These are phyloP conservation scores for Papilio protenor DNA, from an alignment of 2,888 invertebrate species.

Conservation along the genomic window DNA sequence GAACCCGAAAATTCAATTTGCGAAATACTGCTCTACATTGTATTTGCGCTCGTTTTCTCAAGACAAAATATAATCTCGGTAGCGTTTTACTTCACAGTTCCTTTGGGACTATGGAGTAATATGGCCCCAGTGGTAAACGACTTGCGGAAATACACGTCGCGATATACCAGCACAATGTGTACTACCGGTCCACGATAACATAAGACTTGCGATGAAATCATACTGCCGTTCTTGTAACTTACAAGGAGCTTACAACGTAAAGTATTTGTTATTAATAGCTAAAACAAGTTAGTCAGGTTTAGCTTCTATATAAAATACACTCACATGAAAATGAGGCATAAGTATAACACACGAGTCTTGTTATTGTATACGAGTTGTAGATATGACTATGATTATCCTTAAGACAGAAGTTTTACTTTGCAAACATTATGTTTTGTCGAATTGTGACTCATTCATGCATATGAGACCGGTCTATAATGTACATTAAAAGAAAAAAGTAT, in stretches of 20 bases:
- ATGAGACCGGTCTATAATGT: background rate
- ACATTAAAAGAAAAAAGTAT: background rate
- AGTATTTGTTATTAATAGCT: background rate
- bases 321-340: background rate
- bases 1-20: background rate
- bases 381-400: background rate
- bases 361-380: background rate
- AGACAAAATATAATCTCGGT: constrained; percentile 12
- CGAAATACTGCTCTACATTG: background rate
- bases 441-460: background rate
- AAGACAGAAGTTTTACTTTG: background rate
- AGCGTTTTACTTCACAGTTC: constrained; percentile 9
- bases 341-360: background rate
- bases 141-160: background rate
- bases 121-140: background rate
- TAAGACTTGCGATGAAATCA: background rate
- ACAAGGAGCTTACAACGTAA: background rate
- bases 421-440: background rate
- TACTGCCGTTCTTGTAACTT: background rate
- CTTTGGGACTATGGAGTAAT: constrained; percentile 9
- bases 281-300: background rate
- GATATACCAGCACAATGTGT: background rate
- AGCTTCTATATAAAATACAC: background rate
- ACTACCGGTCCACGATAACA: background rate
- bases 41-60: background rate